Conservation (phyloP, 2,797 vertebrate genomes). For the Allobates femoralis region DNA sequence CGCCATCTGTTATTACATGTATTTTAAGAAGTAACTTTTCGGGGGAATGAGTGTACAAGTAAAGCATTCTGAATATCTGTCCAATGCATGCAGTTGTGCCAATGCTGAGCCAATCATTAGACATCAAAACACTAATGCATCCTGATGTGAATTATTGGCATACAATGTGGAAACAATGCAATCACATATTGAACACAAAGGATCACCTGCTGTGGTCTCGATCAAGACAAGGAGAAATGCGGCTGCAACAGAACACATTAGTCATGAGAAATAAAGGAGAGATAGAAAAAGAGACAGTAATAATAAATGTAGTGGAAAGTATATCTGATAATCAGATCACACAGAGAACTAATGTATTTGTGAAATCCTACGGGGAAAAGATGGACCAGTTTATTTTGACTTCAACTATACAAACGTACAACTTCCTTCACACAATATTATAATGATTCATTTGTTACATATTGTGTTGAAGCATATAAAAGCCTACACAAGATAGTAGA, state of each 20-base stretch:
- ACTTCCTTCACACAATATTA: neutral
- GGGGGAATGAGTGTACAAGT: neutral
- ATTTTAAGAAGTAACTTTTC: neutral
- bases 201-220: conserved; percentile 99
- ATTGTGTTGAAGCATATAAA: no score
- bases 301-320: neutral
- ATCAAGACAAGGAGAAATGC: conserved; percentile 93
- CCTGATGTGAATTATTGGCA: conserved; percentile 67
- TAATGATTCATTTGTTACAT: neutral
- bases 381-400: neutral
- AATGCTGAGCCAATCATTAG: conserved; percentile 34
- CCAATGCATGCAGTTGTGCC: neutral
- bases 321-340: neutral
- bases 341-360: neutral
- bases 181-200: conserved; percentile 69
- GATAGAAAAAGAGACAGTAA: conserved; percentile 53
- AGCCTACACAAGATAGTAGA: neutral
- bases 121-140: conserved; percentile 74
- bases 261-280: conserved; percentile 75
- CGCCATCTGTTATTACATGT: neutral
- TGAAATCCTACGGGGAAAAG: neutral
- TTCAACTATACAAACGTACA: neutral
- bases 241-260: conserved; percentile 92
- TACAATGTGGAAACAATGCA: conserved; percentile 60
- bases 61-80: neutral